These are phyloP conservation scores for Caenorhabditis zanzibari DNA, from an alignment of 2,888 invertebrate genomes.

Conservation along the genomic window DNA sequence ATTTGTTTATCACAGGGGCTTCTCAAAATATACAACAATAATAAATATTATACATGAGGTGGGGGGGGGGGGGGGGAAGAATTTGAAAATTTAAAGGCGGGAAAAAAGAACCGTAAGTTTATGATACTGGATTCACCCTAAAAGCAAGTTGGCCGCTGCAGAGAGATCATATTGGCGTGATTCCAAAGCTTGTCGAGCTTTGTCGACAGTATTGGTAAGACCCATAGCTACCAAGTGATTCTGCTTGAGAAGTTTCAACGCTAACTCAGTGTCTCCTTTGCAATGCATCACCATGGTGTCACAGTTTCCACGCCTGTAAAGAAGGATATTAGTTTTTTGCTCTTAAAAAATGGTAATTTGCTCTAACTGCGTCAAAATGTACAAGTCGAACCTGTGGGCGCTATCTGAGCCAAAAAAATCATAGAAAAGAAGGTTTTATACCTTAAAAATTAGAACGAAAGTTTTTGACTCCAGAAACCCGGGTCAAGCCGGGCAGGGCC, in stretches of 20 bases:
- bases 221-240: conserved; percentile 63
- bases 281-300: conserved; percentile 71
- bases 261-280: conserved; percentile 68
- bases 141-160: conserved; percentile 52
- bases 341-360: too few relatives aligned
- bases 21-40: not conserved
- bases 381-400: too few relatives aligned
- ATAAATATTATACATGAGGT: not conserved
- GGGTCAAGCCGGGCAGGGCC: too few relatives aligned
- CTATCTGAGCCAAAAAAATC: too few relatives aligned
- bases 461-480: too few relatives aligned
- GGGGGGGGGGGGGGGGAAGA: not conserved
- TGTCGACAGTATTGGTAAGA: not conserved
- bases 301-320: conserved; percentile 69
- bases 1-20: conserved; percentile 26
- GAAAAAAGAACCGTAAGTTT: not conserved
- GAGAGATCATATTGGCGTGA: conserved; percentile 55
- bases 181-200: conserved; percentile 44
- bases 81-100: not conserved
- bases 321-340: not conserved
- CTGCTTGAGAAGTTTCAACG: conserved; percentile 72
- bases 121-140: conserved; percentile 48
- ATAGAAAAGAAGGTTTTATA: too few relatives aligned
- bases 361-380: too few relatives aligned
- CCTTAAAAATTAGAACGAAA: too few relatives aligned